Conservation (phyloP, 37 sponge, comb jelly and placozoan species). For the Amphimedon queenslandica region DNA sequence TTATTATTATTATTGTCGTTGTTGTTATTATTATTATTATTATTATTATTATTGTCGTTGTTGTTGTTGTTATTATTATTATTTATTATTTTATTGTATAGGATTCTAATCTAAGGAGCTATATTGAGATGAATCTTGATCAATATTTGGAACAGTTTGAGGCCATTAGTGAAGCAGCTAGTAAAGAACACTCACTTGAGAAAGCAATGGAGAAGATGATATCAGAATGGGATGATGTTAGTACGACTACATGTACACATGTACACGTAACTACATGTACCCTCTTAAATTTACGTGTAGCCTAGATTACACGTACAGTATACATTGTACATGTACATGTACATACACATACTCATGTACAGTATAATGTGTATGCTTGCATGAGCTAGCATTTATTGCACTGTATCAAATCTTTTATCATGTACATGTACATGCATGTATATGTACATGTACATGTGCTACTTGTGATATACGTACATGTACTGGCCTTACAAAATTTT, state of each 20-base stretch:
- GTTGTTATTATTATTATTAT: background rate
- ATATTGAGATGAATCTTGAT: conserved; percentile 93
- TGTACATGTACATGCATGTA: conserved; percentile 1
- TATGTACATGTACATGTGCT: background rate
- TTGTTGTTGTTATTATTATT: background rate
- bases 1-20: background rate
- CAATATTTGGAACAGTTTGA: conserved; percentile 96
- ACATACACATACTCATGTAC: background rate
- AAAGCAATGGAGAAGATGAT: conserved; percentile 98
- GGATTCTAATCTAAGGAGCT: conserved; percentile 81
- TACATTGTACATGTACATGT: conserved; percentile 1
- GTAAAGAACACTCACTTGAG: conserved; percentile 97
- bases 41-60: background rate
- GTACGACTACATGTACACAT: conserved; percentile 21
- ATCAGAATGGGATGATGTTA: conserved; percentile 90
- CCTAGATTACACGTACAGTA: background rate
- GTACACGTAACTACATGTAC: background rate
- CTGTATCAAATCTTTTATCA: too few species aligned
- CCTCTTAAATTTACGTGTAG: background rate
- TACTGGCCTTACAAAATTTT: background rate
- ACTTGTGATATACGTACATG: background rate
- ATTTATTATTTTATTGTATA: conserved; percentile 13
- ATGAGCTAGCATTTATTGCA: background rate
- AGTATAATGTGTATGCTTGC: background rate
- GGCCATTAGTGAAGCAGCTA: conserved; percentile 95